Evolutionary conservation across 2,113 vertebrate genomes (phyloP).

Genomic region (Macroglossus sobrinus): DNA sequence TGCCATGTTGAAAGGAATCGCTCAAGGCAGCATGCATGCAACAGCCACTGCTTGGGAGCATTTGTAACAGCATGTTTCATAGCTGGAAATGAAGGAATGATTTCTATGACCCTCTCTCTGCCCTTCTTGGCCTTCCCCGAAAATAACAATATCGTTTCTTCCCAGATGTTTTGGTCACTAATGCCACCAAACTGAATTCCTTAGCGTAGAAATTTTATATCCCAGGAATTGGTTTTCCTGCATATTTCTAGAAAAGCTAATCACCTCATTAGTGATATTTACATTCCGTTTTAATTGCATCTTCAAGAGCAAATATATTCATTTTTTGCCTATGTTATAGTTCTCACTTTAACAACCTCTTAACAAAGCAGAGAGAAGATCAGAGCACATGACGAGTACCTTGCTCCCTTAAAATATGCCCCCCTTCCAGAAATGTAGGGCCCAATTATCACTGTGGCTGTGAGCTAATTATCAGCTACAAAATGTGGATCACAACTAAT

Average conservation of each 20-base stretch:
- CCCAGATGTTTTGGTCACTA: background rate
- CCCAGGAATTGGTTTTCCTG: slow-evolving; percentile 13
- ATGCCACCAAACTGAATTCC: background rate
- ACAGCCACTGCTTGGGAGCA: background rate
- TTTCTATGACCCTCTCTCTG: background rate
- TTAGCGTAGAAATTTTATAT: background rate
- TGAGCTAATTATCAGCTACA: slow-evolving; percentile 70
- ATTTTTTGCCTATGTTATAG: slow-evolving; percentile 31
- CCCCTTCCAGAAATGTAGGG: slow-evolving; percentile 55
- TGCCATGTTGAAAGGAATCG: background rate
- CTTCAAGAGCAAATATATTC: slow-evolving; percentile 67
- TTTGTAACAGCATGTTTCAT: background rate
- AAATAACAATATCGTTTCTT: background rate
- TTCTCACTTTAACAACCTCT: slow-evolving; percentile 61
- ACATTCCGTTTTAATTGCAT: slow-evolving; percentile 74
- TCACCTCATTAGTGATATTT: slow-evolving; percentile 74
- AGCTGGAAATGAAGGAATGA: background rate
- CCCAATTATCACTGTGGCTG: slow-evolving; percentile 66
- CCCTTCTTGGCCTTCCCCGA: background rate
- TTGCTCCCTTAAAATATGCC: slow-evolving; percentile 54
- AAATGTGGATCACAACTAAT: slow-evolving; percentile 74
- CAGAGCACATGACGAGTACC: background rate
- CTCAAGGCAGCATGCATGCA: background rate
- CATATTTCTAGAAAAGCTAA: slow-evolving; percentile 67
- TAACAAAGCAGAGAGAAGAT: slow-evolving; percentile 39